These are phyloP conservation scores for Bimastos eiseni DNA, from an alignment of 2,888 invertebrate genomes.

Conservation along the genomic window DNA sequence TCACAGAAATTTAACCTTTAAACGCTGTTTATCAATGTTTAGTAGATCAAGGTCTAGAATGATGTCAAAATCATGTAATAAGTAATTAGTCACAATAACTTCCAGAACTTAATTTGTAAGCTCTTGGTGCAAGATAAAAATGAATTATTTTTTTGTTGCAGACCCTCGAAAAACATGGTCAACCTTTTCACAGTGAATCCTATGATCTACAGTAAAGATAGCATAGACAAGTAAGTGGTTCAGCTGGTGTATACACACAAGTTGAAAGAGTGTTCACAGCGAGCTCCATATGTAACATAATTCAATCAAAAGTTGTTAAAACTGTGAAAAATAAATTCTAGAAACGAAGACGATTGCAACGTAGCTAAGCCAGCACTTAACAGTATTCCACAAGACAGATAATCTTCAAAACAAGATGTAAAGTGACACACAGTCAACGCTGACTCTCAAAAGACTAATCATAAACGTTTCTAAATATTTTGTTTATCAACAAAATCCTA, in stretches of 20 bases:
- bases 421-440: conserved; percentile 22
- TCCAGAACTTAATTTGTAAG: not conserved
- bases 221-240: too few relatives aligned
- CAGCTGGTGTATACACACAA: not conserved
- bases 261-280: conserved; percentile 10
- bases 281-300: not conserved
- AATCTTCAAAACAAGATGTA: not conserved
- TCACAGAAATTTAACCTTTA: conserved; percentile 28
- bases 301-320: not conserved
- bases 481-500: not conserved
- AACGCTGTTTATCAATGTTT: not conserved
- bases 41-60: not conserved
- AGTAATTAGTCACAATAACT: not conserved
- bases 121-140: too few relatives aligned
- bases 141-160: too few relatives aligned
- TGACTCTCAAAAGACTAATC: not conserved
- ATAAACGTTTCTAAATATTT: not conserved
- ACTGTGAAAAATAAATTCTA: too few relatives aligned
- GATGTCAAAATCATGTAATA: not conserved
- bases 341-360: too few relatives aligned
- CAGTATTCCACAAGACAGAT: too few relatives aligned
- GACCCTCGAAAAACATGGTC: too few relatives aligned
- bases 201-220: too few relatives aligned
- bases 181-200: too few relatives aligned
- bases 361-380: too few relatives aligned